A percentile compares a stretch with the other conserved stretches of the same genome.
phyloP scores from a whole-genome alignment of 2,113 vertebrate genomes.

The Paradisaea rubra region DNA sequence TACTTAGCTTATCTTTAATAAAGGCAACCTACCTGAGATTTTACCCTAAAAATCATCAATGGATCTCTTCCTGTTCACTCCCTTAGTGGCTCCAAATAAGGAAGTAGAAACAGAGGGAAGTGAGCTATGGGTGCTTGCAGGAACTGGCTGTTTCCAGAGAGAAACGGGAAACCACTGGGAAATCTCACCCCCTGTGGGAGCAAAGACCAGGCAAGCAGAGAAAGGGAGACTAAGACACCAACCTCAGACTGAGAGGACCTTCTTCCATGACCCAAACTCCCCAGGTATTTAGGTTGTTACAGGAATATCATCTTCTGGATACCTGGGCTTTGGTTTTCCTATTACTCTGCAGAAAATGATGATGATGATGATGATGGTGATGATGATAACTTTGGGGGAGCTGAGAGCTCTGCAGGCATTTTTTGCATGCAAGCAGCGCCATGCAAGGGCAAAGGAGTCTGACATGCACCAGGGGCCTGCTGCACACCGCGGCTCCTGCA shows the following conservation, averaged over 20 bases:
- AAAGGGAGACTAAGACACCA: background rate
- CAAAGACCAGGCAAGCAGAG: background rate
- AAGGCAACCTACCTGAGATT: background rate
- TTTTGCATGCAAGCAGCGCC: too few species aligned
- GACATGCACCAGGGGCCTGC: background rate
- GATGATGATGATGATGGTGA: background rate
- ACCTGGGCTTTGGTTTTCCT: background rate
- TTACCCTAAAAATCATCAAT: background rate
- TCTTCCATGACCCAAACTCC: background rate
- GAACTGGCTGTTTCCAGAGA: background rate
- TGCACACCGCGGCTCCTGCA: background rate
- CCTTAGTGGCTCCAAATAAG: background rate
- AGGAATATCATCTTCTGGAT: background rate
- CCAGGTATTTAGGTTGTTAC: background rate
- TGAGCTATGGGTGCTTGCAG: rapidly evolving
- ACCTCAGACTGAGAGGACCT: background rate
- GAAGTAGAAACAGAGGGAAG: background rate
- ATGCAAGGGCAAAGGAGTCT: rapidly evolving
- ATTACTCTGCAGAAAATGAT: background rate
- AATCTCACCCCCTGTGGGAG: rapidly evolving
- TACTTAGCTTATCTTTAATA: background rate
- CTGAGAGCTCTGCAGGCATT: background rate
- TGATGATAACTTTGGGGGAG: background rate
- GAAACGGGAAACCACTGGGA: background rate
- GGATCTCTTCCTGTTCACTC: background rate